phyloP scores from a whole-genome alignment of 2,797 vertebrate genomes.

The Malacoraja senta region DNA sequence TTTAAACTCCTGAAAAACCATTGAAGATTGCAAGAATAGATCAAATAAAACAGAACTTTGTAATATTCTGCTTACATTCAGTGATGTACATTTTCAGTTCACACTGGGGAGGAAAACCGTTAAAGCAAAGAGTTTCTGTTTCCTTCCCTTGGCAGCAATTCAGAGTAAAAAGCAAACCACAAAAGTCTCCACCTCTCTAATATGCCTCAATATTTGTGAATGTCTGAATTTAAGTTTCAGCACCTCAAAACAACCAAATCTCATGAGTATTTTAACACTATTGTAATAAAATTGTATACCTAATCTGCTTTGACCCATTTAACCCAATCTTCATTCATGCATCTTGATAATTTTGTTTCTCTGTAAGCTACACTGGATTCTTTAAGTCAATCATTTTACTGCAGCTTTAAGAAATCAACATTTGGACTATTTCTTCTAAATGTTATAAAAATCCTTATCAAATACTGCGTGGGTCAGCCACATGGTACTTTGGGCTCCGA shows the following conservation, averaged over 20 bases:
- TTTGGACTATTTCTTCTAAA: constrained; percentile 1
- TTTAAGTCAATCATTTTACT: background rate
- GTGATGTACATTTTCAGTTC: background rate
- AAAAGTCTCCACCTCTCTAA: constrained; percentile 29
- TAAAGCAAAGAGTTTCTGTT: constrained; percentile 26
- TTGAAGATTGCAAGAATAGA: background rate
- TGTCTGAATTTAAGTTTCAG: constrained; percentile 16
- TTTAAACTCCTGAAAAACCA: background rate
- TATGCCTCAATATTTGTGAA: constrained; percentile 6
- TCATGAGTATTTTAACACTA: background rate
- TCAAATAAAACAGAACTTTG: background rate
- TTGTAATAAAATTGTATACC: background rate
- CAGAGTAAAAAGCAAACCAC: constrained; percentile 22
- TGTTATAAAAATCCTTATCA: background rate
- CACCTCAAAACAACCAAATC: constrained; percentile 17
- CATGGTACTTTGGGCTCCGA: background rate
- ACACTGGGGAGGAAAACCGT: constrained; percentile 33
- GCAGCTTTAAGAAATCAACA: background rate
- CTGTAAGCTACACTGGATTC: too few relatives aligned
- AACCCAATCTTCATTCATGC: background rate
- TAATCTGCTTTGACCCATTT: background rate
- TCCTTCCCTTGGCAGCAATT: constrained; percentile 36
- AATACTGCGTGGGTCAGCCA: background rate
- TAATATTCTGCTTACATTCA: background rate
- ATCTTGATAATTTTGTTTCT: background rate